phyloP scores from a whole-genome alignment of 1,140 invertebrate species.

The Drosophila parabipectinata region DNA sequence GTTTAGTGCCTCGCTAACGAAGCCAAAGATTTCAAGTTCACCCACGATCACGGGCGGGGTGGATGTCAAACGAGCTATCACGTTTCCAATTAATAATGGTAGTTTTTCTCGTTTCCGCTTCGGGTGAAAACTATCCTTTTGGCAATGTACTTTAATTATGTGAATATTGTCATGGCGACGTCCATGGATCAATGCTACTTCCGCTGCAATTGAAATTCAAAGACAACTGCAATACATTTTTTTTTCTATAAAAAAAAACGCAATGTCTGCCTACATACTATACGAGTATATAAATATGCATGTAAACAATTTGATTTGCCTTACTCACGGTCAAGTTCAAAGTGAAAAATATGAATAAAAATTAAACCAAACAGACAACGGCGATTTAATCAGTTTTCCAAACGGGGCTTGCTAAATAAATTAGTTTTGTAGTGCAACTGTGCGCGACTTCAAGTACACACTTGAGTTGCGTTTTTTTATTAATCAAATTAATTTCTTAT shows the following conservation, averaged over 20 bases:
- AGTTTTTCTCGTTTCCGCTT: constrained; percentile 16
- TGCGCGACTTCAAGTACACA: constrained; percentile 22
- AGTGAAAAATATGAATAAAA: constrained; percentile 16
- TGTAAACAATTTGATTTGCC: constrained; percentile 34
- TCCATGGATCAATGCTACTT: constrained; percentile 14
- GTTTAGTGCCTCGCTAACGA: constrained; percentile 22
- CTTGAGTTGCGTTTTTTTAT: neutral
- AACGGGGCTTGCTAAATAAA: constrained; percentile 12
- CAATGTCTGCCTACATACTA: constrained; percentile 16
- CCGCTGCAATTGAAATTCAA: constrained; percentile 29
- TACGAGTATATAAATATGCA: constrained; percentile 2
- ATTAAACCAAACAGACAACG: constrained; percentile 6
- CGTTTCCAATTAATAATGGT: constrained; percentile 19
- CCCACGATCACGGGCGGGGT: constrained; percentile 6
- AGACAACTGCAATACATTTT: constrained; percentile 25
- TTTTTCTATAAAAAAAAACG: constrained; percentile 8
- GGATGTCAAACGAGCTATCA: constrained; percentile 5
- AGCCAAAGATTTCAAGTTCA: constrained; percentile 44
- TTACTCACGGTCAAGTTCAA: constrained; percentile 57
- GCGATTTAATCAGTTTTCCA: constrained; percentile 16
- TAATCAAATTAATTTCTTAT: constrained; percentile 48
- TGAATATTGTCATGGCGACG: neutral
- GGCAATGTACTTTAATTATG: constrained; percentile 28
- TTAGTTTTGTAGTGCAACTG: neutral
- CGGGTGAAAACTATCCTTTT: constrained; percentile 22